phyloP scores from a whole-genome alignment of 2,888 invertebrate species.

The Venustoraphidia nigricollis region DNA sequence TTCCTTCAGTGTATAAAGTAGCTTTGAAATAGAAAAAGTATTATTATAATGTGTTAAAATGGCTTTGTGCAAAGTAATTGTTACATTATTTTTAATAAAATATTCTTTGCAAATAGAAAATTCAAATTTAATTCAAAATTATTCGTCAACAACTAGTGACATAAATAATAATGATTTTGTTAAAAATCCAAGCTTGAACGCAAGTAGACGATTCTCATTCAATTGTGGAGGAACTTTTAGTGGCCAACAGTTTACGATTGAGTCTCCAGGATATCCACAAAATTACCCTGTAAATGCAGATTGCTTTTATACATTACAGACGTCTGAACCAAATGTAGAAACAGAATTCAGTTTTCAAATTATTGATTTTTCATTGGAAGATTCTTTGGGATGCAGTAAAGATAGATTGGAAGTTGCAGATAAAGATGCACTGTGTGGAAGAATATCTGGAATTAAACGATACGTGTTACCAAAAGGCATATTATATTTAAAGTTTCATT shows the following conservation, averaged over 20 bases:
- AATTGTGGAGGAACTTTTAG: slow-evolving; percentile 14
- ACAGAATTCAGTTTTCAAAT: slow-evolving; percentile 37
- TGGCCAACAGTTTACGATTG: slow-evolving; percentile 30
- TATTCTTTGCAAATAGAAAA: too few species aligned
- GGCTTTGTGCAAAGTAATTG: too few species aligned
- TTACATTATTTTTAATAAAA: too few species aligned
- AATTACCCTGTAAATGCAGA: slow-evolving; percentile 27
- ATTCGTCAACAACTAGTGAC: too few species aligned
- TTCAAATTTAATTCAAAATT: too few species aligned
- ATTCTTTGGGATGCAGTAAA: slow-evolving; percentile 31
- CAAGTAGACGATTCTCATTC: not conserved
- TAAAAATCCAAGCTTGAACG: too few species aligned
- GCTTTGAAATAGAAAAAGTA: too few species aligned
- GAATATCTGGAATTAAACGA: slow-evolving; percentile 27
- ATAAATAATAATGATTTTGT: too few species aligned
- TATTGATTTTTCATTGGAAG: slow-evolving; percentile 34
- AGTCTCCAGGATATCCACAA: slow-evolving; percentile 35
- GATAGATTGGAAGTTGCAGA: slow-evolving; percentile 35
- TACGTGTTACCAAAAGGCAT: slow-evolving; percentile 31
- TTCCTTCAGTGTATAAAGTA: too few species aligned
- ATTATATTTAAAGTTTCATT: slow-evolving; percentile 30
- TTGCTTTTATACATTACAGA: slow-evolving; percentile 35
- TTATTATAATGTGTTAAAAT: too few species aligned
- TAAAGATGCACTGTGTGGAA: slow-evolving; percentile 34
- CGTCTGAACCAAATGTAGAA: slow-evolving; percentile 29